phyloP scores from a whole-genome alignment of 2,888 invertebrate species.

The Cecidostiba fungosa region DNA sequence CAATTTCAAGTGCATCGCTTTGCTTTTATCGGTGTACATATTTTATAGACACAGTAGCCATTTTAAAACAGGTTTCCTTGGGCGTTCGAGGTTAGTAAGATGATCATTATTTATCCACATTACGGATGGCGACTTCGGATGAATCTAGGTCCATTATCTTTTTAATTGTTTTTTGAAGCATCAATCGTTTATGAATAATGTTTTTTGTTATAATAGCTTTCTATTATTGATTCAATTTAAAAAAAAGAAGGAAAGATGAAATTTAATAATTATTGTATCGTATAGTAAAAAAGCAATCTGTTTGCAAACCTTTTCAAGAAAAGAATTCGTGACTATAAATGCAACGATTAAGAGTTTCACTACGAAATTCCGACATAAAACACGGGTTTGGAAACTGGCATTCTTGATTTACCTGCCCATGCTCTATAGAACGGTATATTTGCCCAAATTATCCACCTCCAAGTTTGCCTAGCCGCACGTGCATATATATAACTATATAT shows the following conservation, averaged over 20 bases:
- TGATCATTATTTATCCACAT: neutral
- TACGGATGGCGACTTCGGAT: neutral
- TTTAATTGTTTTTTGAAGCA: neutral
- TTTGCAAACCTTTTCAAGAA: neutral
- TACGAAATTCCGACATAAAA: conserved; percentile 6
- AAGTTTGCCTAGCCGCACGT: neutral
- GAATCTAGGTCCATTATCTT: neutral
- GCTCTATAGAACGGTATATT: conserved; percentile 24
- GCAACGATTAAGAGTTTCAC: conserved; percentile 15
- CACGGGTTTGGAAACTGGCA: conserved; percentile 23
- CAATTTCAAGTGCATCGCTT: conserved; percentile 10
- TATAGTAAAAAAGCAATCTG: too few relatives aligned
- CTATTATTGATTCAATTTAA: too few relatives aligned
- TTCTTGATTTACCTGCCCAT: conserved; percentile 24
- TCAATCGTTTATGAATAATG: too few relatives aligned
- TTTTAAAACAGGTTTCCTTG: neutral
- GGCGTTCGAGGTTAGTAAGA: neutral
- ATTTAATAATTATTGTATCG: too few relatives aligned
- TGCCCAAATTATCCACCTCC: conserved; percentile 43
- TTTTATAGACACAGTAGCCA: neutral
- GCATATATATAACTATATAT: neutral
- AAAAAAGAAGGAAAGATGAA: too few relatives aligned
- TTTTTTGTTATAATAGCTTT: too few relatives aligned
- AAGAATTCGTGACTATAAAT: neutral
- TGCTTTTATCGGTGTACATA: conserved; percentile 20